Evolutionary conservation across 2,797 vertebrate genomes (phyloP).

Genomic region (Coregonus sp.): DNA sequence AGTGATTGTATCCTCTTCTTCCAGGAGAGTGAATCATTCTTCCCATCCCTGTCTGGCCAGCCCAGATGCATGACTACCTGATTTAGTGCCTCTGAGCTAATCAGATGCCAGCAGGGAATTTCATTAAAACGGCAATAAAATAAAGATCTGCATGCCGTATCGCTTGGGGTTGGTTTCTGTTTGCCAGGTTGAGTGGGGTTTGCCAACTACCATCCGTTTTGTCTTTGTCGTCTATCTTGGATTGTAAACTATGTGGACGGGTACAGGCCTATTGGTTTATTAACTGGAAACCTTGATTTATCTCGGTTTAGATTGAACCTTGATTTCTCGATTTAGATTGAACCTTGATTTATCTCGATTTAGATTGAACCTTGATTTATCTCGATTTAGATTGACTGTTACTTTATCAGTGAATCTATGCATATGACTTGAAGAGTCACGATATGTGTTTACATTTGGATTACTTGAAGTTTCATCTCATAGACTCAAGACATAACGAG

Average conservation of each 20-base stretch:
- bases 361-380: too few relatives aligned
- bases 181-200: background rate
- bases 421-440: background rate
- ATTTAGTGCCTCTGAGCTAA: conserved; percentile 16
- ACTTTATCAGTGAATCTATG: background rate
- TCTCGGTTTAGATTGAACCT: too few relatives aligned
- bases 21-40: background rate
- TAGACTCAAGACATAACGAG: too few relatives aligned
- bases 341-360: too few relatives aligned
- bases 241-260: background rate
- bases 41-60: background rate
- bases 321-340: too few relatives aligned
- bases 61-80: background rate
- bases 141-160: background rate
- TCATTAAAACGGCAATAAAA: conserved; percentile 13
- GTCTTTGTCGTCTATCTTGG: background rate
- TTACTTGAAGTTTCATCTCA: too few relatives aligned
- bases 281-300: too few relatives aligned
- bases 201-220: background rate
- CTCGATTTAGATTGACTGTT: too few relatives aligned
- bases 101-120: conserved; percentile 11
- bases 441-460: too few relatives aligned
- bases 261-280: too few relatives aligned
- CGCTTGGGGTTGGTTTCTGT: background rate
- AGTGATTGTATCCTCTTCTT: background rate